Percentiles rank a stretch among this genome's conserved stretches.
Evolutionary conservation across 2,113 vertebrate genomes (phyloP).

Genomic region (Pseudorasbora parva): DNA sequence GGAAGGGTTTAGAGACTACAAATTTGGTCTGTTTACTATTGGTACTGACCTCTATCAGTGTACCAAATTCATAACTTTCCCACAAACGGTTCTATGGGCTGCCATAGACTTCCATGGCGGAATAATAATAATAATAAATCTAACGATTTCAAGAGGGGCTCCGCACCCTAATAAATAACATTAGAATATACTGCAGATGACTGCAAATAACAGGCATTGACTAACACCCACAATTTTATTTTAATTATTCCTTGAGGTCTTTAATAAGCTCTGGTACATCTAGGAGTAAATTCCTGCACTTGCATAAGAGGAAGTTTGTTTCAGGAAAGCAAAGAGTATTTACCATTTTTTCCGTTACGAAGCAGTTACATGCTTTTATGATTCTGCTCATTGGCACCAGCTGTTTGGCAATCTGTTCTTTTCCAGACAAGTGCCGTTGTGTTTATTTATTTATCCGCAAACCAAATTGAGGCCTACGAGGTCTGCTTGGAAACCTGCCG

Average conservation of each 20-base stretch:
- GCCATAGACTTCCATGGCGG: slow-evolving; percentile 16
- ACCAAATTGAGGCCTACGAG: slow-evolving; percentile 47
- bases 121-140: neutral
- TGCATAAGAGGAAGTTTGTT: slow-evolving; percentile 12
- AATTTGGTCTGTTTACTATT: too few species aligned
- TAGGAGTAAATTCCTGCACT: neutral
- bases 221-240: neutral
- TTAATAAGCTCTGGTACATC: neutral
- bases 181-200: neutral
- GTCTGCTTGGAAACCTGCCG: slow-evolving; percentile 39
- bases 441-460: slow-evolving; percentile 51
- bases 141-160: too few species aligned
- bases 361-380: slow-evolving; percentile 58
- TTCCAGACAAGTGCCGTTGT: slow-evolving; percentile 24
- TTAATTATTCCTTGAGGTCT: neutral
- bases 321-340: slow-evolving; percentile 39
- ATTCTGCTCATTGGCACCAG: slow-evolving; percentile 52
- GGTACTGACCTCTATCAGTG: too few species aligned
- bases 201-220: neutral
- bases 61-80: neutral
- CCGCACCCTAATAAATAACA: neutral
- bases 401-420: slow-evolving; percentile 62
- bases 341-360: slow-evolving; percentile 37
- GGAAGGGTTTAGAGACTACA: too few species aligned
- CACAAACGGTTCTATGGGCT: neutral